These are phyloP conservation scores for Sipha flava DNA, from an alignment of 1,140 invertebrate species.

Conservation along the genomic window DNA sequence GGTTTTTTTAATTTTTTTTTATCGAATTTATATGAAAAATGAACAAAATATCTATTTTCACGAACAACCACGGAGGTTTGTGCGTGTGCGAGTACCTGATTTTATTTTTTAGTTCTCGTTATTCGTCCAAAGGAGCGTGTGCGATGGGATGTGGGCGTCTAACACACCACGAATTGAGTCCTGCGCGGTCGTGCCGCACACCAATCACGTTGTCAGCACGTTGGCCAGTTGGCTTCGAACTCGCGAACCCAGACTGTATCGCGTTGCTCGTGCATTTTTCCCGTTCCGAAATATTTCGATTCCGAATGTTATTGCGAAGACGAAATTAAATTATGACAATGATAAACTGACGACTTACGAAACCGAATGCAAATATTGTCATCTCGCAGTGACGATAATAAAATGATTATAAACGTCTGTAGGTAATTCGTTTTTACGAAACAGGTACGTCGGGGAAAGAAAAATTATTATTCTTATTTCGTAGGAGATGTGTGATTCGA, in stretches of 20 bases:
- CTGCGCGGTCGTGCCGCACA: slow-evolving; percentile 5
- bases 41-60: too few relatives aligned
- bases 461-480: too few relatives aligned
- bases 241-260: slow-evolving; percentile 5
- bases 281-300: neutral
- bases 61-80: neutral
- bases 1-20: too few relatives aligned
- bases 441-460: slow-evolving; percentile 2
- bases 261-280: neutral
- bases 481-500: too few relatives aligned
- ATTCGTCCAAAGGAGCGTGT: neutral
- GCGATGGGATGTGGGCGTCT: slow-evolving; percentile 13
- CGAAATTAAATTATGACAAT: too few relatives aligned
- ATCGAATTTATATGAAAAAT: too few relatives aligned
- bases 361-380: too few relatives aligned
- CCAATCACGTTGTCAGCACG: slow-evolving; percentile 28
- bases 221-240: neutral
- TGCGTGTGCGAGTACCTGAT: too few relatives aligned
- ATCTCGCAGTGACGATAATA: neutral
- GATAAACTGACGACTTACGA: too few relatives aligned
- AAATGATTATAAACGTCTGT: neutral
- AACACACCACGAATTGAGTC: neutral
- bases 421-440: neutral
- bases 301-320: too few relatives aligned
- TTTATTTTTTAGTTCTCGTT: neutral